Evolutionary conservation across 2,888 invertebrate genomes (phyloP).

Genomic region (Empis livida): DNA sequence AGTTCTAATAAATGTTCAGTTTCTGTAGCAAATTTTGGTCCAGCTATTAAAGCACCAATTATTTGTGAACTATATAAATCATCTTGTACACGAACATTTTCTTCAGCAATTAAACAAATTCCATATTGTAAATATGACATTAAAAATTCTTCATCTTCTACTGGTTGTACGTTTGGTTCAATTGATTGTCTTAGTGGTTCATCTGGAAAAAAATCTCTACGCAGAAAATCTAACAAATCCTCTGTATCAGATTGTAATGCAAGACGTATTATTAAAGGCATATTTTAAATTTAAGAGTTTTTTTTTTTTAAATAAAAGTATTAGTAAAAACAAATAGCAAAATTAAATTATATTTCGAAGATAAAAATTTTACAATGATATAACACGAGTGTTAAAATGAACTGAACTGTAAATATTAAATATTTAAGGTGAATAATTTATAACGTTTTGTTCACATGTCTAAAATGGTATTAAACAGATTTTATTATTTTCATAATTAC

Average conservation of each 20-base stretch:
- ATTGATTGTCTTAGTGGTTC: slow-evolving; percentile 26
- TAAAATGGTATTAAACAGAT: too few species aligned
- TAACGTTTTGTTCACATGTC: too few species aligned
- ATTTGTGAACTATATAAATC: slow-evolving; percentile 11
- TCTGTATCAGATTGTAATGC: slow-evolving; percentile 17
- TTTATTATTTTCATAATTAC: too few species aligned
- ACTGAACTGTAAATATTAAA: too few species aligned
- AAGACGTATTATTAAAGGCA: slow-evolving; percentile 14
- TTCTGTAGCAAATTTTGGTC: slow-evolving; percentile 21
- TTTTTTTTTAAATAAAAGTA: too few species aligned
- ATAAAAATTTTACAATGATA: too few species aligned
- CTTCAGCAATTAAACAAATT: slow-evolving; percentile 20
- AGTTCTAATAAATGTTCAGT: slow-evolving; percentile 18
- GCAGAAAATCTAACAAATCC: slow-evolving; percentile 22
- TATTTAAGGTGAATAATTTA: too few species aligned
- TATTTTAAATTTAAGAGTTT: background rate
- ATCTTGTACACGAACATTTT: background rate
- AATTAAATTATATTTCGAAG: too few species aligned
- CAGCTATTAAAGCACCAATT: slow-evolving; percentile 24
- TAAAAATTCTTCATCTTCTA: slow-evolving; percentile 22
- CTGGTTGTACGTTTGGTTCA: slow-evolving; percentile 18
- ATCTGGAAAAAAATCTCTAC: slow-evolving; percentile 24
- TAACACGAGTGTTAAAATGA: too few species aligned
- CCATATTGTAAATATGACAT: slow-evolving; percentile 21
- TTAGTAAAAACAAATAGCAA: too few species aligned